Conservation (phyloP, 2,113 vertebrate species). For the Notiomystis cincta region DNA sequence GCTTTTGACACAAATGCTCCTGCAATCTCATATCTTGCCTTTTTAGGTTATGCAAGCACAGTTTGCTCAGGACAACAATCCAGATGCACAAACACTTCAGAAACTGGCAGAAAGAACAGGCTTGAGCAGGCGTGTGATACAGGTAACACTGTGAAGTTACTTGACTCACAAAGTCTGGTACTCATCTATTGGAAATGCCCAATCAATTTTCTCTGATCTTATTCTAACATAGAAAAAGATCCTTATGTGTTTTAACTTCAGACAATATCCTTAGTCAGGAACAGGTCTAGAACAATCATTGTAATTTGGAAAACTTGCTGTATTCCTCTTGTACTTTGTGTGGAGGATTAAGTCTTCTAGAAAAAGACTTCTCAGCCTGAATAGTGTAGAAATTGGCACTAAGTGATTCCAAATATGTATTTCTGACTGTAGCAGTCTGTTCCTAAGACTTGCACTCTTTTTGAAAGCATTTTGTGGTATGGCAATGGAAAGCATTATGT, state of each 20-base stretch:
- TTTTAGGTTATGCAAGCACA: constrained; percentile 97
- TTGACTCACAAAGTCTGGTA: not conserved
- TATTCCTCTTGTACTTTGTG: not conserved
- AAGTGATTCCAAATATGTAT: not conserved
- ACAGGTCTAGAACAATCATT: not conserved
- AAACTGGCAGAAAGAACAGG: constrained; percentile 96
- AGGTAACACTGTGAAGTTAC: constrained; percentile 73
- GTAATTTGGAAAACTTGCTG: not conserved
- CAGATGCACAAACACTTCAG: constrained; percentile 95
- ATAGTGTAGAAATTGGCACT: not conserved
- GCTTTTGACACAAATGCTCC: not conserved
- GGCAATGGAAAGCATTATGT: rapidly evolving
- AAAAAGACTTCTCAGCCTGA: not conserved
- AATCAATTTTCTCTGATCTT: not conserved
- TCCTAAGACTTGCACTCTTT: not conserved
- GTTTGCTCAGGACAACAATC: constrained; percentile 99
- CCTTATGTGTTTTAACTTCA: not conserved
- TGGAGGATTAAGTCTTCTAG: not conserved
- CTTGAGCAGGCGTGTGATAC: constrained; percentile 95
- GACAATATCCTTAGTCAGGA: not conserved
- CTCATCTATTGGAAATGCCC: not conserved
- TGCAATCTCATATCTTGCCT: not conserved
- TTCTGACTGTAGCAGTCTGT: not conserved
- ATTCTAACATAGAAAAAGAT: not conserved
- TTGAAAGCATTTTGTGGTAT: not conserved